phyloP scores from a whole-genome alignment of 2,113 vertebrate species.

The Muscicapa adusta region DNA sequence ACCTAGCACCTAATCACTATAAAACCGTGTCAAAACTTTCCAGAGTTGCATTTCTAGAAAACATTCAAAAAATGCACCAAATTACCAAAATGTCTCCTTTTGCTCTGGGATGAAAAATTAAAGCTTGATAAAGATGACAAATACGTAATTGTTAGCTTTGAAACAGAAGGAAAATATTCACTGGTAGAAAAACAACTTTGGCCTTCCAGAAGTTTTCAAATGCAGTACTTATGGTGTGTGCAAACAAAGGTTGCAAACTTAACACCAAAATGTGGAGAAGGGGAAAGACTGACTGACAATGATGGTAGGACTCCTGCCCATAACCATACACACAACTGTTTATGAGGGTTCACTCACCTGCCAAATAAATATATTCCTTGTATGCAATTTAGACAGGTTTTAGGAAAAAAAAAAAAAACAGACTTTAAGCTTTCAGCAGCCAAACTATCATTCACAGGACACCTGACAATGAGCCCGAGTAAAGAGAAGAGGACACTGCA shows the following conservation, averaged over 20 bases:
- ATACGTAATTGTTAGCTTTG: neutral
- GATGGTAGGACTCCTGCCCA: neutral
- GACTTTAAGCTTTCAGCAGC: neutral
- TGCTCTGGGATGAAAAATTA: neutral
- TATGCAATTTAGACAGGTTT: neutral
- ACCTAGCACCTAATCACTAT: neutral
- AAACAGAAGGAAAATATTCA: neutral
- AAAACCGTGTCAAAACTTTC: neutral
- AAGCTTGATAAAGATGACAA: neutral
- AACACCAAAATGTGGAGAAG: neutral
- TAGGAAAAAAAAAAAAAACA: rapidly evolving
- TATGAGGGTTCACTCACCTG: neutral
- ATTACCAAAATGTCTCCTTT: neutral
- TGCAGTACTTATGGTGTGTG: neutral
- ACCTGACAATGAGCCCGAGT: neutral
- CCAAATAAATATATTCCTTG: neutral
- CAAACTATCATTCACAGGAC: neutral
- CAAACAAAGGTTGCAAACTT: neutral
- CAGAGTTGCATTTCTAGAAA: neutral
- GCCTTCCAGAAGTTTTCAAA: neutral
- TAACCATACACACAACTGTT: neutral
- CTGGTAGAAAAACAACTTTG: neutral
- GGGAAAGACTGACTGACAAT: neutral
- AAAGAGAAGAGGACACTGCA: neutral
- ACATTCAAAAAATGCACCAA: neutral